Percentiles rank a stretch among this genome's conserved stretches.
These are phyloP conservation scores for Calyptomena viridis DNA, from an alignment of 2,113 vertebrate species.

Conservation along the genomic window DNA sequence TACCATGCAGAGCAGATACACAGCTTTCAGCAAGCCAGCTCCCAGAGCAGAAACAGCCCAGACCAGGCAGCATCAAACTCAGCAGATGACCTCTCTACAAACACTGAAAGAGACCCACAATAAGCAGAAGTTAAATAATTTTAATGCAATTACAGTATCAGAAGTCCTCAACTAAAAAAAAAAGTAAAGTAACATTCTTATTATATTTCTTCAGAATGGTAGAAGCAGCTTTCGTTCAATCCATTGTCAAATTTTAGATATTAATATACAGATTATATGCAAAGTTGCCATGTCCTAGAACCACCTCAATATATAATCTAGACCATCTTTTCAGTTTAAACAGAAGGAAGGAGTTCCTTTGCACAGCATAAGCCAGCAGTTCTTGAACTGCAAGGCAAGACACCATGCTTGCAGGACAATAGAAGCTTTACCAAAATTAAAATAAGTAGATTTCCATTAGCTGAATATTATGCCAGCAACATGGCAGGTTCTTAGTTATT, in stretches of 20 bases:
- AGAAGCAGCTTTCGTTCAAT: neutral
- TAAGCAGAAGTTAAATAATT: neutral
- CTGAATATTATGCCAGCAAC: neutral
- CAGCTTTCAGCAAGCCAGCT: neutral
- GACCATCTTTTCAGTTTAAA: neutral
- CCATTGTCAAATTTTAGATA: neutral
- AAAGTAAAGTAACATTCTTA: neutral
- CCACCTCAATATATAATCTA: neutral
- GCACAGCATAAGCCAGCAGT: fast-evolving
- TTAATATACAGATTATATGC: neutral
- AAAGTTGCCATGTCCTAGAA: neutral
- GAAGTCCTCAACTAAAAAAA: neutral
- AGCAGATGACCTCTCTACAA: neutral
- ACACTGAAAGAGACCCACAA: neutral
- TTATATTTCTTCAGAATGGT: neutral
- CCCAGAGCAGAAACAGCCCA: neutral
- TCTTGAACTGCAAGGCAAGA: neutral
- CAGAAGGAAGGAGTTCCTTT: neutral
- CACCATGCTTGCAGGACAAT: fast-evolving
- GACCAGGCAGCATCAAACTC: neutral
- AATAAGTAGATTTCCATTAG: neutral
- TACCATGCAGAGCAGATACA: neutral
- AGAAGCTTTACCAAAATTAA: neutral
- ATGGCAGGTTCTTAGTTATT: neutral
- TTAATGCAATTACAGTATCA: neutral